Percentiles rank a stretch among this genome's conserved stretches.
Evolutionary conservation across 2,797 vertebrate species (phyloP).

Genomic region (Oophaga sylvatica): DNA sequence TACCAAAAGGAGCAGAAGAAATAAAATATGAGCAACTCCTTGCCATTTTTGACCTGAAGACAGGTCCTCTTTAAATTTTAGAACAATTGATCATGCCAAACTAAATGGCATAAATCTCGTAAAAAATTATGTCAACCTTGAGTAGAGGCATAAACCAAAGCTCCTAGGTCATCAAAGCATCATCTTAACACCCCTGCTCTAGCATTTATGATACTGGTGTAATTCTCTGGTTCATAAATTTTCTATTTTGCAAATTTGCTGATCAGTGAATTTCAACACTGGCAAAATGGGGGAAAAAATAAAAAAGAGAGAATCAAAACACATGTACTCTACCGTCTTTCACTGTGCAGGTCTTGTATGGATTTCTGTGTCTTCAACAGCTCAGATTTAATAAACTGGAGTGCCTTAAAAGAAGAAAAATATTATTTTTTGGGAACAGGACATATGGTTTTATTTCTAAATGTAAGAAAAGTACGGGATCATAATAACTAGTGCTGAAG

Average conservation of each 20-base stretch:
- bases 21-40: too few relatives aligned
- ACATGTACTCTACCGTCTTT: slow-evolving; percentile 66
- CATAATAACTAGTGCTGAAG: background rate
- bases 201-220: background rate
- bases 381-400: slow-evolving; percentile 64
- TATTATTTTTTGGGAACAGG: background rate
- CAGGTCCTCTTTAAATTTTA: too few relatives aligned
- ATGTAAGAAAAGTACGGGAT: background rate
- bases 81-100: too few relatives aligned
- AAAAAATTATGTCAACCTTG: too few relatives aligned
- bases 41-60: too few relatives aligned
- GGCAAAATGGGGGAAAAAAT: background rate
- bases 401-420: slow-evolving; percentile 1
- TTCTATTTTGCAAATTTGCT: background rate
- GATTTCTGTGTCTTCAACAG: slow-evolving; percentile 64
- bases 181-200: too few relatives aligned
- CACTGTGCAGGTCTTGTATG: slow-evolving; percentile 64
- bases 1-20: too few relatives aligned
- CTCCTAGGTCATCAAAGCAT: too few relatives aligned
- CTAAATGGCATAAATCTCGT: too few relatives aligned
- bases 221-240: background rate
- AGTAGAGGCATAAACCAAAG: too few relatives aligned
- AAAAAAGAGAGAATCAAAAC: background rate
- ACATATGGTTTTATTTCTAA: background rate
- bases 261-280: background rate